These are phyloP conservation scores for Acrocephalus arundinaceus DNA, from an alignment of 2,113 vertebrate species.

Conservation along the genomic window DNA sequence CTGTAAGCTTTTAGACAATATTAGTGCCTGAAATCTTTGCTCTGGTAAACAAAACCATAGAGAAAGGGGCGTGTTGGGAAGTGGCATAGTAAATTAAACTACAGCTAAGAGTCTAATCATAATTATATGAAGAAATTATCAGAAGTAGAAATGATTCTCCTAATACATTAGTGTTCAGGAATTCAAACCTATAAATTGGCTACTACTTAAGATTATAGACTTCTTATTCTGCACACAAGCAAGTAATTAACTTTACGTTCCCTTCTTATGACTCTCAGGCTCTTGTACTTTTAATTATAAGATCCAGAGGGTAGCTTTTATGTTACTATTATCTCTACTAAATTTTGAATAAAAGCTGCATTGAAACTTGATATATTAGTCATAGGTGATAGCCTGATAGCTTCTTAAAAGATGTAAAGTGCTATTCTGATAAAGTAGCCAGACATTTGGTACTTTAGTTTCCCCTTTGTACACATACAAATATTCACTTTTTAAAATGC, in stretches of 20 bases:
- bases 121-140: slow-evolving; percentile 43
- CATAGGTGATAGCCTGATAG: neutral
- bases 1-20: slow-evolving; percentile 67
- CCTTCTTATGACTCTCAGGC: neutral
- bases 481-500: neutral
- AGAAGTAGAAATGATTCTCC: slow-evolving; percentile 3
- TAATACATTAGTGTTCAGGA: slow-evolving; percentile 12
- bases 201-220: slow-evolving; percentile 24
- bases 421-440: neutral
- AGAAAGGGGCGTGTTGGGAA: slow-evolving; percentile 63
- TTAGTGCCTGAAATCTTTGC: slow-evolving; percentile 38
- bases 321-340: neutral
- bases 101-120: slow-evolving; percentile 21
- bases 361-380: slow-evolving; percentile 30
- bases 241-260: slow-evolving; percentile 16
- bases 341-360: slow-evolving; percentile 29
- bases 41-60: slow-evolving; percentile 64
- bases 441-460: neutral
- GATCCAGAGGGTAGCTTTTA: slow-evolving; percentile 11
- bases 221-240: neutral
- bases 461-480: neutral
- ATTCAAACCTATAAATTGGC: slow-evolving; percentile 13
- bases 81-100: slow-evolving; percentile 47
- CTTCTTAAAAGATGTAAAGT: neutral
- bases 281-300: slow-evolving; percentile 46